Base-by-base conservation (phyloP, 2,797 vertebrate genomes). In the Dryobates pubescens region DNA sequence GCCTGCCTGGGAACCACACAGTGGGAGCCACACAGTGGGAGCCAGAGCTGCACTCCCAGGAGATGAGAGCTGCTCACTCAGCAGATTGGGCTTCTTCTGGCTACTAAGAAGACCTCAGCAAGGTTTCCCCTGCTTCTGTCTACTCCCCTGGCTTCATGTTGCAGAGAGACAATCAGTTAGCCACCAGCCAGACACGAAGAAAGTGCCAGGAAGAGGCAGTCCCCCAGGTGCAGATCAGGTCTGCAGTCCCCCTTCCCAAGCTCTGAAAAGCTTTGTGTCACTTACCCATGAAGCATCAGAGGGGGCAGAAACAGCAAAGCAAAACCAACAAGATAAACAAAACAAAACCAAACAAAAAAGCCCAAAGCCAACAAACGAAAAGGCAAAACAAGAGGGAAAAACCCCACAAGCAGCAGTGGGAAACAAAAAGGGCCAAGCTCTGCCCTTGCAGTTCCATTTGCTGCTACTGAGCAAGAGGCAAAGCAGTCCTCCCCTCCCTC, bases 371-470 rank as follows among this genome's bases (percentile, higher is more conserved):
- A 22, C 47, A 22, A 22, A 22, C 19, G 22, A 9, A 47, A 47
- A 47, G 22, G 47, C 47, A 22, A 49, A 23, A 9, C 47, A 17
- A 20, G 10, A 47, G 45, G 17, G 17, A 9, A 47, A 47, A 47
- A 19, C 18, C 7, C 49, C 49, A 51, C 49, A 24, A 16, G 7
- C 3, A 23, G 12, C 2, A 29, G 61, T 15, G 1, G 1, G 45
- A 57, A 29, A 1, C 2, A 23, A 70, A 22, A 54, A 32, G 27
- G 3, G 5, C 32, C 62, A 58, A 2, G 11, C 6, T 8, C 14
- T 27, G 0, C 22, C 49, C 30, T 63, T 56, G 0, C 4, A 51
- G 34, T 6, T 7, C 0, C 3, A 32, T 0, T 0, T 9, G 2
- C 29, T 59, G 2, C 45, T 27, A 16, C 32, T 19, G 4, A 89